Evolutionary conservation across 2,113 vertebrate genomes (phyloP), one percentile per base, ranked within the genome.

Genomic region (Barbus barbus): DNA sequence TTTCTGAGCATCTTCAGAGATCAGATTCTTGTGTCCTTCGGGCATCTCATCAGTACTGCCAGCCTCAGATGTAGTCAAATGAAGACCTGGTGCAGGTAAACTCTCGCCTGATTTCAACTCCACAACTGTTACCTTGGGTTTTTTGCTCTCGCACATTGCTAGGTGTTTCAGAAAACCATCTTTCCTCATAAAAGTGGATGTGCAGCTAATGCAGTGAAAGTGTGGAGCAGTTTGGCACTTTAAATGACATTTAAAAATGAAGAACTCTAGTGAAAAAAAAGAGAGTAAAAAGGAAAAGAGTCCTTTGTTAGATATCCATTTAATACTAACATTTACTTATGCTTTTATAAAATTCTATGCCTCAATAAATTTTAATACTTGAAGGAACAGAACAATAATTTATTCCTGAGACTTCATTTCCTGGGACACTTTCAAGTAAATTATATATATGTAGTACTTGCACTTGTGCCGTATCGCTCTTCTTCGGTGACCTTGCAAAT

Each of bases 121-220:
- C 9, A 79, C 22, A 16, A 63, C 36, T 16, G 58, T 63, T 61
- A 79, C 26, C 36, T 79, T 63, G 13, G 56, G 1, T 16, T 61
- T 44, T 61, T 79, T 79, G 77, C 24, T 61, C 22, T 79, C 56
- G 28, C 77, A 79, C 77, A 61, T 63, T 2, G 9, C 33, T n/a
- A 79, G 22, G 24, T 79, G 77, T 24, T 79, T 79, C 63, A 79
- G 38, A 79, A 78, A 79, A 44, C 77, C 36, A 41, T 79, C 58
- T 63, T 63, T 79, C 33, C 77, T 79, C 77, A 79, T 44, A 22
- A 79, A 63, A 26, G 58, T 79, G 36, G 77, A 79, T 28, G 31
- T 79, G 58, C 77, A 79, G 56, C 56, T 79, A n/a, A 79, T 14
- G 3, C 77, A 79, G 77, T 79, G 77, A 44, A 61, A 63, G 56